Evolutionary conservation across 2,113 vertebrate genomes (phyloP).

Genomic region (Sceloporus tristichus): DNA sequence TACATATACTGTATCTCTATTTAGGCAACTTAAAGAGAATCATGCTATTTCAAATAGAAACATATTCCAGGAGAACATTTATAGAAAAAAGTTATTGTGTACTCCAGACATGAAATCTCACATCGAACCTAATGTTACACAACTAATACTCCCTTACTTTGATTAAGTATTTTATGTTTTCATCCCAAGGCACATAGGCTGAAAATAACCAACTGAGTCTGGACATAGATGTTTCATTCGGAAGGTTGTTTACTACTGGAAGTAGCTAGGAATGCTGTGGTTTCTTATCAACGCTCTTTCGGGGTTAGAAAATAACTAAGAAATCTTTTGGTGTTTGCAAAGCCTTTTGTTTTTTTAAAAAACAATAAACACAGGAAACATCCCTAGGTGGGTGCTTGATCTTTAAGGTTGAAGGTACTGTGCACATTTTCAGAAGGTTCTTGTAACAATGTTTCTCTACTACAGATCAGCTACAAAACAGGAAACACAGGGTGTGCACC

Average conservation of each 20-base stretch:
- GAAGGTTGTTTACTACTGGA: background rate
- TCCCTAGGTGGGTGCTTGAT: conserved; percentile 72
- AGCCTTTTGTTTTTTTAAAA: conserved; percentile 58
- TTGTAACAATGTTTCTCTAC: conserved; percentile 69
- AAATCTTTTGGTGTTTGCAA: background rate
- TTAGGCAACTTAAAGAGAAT: background rate
- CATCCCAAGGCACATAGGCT: background rate
- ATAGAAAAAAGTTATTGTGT: background rate
- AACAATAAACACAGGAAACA: conserved; percentile 78
- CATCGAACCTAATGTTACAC: no score
- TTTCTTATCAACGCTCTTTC: background rate
- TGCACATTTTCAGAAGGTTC: conserved; percentile 76
- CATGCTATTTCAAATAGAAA: background rate
- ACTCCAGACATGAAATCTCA: background rate
- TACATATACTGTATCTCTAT: no score
- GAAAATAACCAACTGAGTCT: background rate
- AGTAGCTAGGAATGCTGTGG: background rate
- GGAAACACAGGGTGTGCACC: conserved; percentile 56
- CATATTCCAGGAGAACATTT: background rate
- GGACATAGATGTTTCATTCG: background rate
- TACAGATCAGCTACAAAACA: conserved; percentile 74
- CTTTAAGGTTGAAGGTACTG: conserved; percentile 73
- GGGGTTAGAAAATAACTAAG: background rate
- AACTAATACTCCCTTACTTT: background rate
- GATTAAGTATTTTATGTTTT: background rate